Base-by-base conservation (phyloP, 2,797 vertebrate genomes). In the Enteromius fasciolatus region DNA sequence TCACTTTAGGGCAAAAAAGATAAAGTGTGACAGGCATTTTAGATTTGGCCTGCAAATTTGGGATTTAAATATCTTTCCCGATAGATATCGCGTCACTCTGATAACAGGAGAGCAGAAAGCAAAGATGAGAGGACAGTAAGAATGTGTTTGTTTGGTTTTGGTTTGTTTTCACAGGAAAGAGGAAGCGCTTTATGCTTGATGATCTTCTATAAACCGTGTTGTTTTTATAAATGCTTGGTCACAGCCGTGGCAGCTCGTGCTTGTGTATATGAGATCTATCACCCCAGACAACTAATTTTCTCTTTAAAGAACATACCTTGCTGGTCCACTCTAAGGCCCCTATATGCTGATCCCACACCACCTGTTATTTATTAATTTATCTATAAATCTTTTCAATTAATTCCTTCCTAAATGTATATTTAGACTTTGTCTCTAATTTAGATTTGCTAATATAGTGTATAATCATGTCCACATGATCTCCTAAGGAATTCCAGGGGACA, bases 121-220 rank as follows among this genome's bases (percentile, higher is more conserved):
- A 41, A 54, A 31, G 63, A 18, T 11, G n/a, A 75, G 20, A 39
- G 50, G 63, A 67, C 10, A 33, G n/a, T 36, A 54, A 18, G 46
- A 70, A 59, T 44, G 6, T 46, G 48, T 67, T 50, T 33, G 52
- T 41, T 66, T 74, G 46, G 73, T 70, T 73, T 17, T 36, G 64
- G 48, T n/a, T 54, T 63, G 41, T 68, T 66, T 76, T 44, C 39
- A 63, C 39, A 11, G 44, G 33, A 44, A 82, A 48, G 68, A 74
- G 59, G 63, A 79, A 39, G 59, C n/a, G 48, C 48, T 68, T 76
- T 52, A 36, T 72, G 36, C 59, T 39, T 80, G 18, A 72, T 66
- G 41, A 33, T 39, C 14, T n/a, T 39, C 12, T 15, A 46, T 28
- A 73, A 80, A 54, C 20, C 28, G n/a, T 25, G 6, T 28, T 15